Evolutionary conservation across 2,888 invertebrate genomes (phyloP).

Genomic region (Eudasyphora cyanicolor): DNA sequence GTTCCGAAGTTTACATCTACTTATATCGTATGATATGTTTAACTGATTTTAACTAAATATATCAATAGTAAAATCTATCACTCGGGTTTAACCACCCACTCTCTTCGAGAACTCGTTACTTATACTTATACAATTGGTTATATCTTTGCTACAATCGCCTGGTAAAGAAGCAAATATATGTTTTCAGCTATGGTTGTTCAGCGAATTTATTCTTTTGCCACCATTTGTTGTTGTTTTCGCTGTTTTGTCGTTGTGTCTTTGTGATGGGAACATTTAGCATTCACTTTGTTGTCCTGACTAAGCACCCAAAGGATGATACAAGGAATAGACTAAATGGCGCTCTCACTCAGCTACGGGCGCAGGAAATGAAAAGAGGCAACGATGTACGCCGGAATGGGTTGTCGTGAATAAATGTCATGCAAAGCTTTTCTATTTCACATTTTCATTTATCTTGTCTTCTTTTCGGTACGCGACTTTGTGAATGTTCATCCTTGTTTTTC

Average conservation of each 20-base stretch:
- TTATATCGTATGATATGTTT: too few relatives aligned
- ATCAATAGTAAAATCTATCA: neutral
- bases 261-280: conserved; percentile 4
- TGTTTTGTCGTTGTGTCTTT: neutral
- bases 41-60: too few relatives aligned
- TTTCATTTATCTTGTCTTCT: conserved; percentile 48
- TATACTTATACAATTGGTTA: neutral
- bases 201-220: neutral
- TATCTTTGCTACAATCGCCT: neutral
- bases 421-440: conserved; percentile 52
- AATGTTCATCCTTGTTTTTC: neutral
- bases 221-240: neutral
- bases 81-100: neutral
- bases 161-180: neutral
- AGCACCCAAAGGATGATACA: neutral
- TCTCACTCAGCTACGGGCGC: too few relatives aligned
- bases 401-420: conserved; percentile 54
- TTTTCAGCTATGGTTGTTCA: neutral
- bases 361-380: neutral
- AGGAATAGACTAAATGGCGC: neutral
- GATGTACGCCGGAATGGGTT: neutral
- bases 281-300: conserved; percentile 11
- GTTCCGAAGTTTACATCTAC: too few relatives aligned
- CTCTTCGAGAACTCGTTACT: neutral
- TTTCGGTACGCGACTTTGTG: neutral